Evolutionary conservation across 37 sponge, comb jelly and placozoan species (phyloP).

Genomic region (Amphimedon queenslandica): DNA sequence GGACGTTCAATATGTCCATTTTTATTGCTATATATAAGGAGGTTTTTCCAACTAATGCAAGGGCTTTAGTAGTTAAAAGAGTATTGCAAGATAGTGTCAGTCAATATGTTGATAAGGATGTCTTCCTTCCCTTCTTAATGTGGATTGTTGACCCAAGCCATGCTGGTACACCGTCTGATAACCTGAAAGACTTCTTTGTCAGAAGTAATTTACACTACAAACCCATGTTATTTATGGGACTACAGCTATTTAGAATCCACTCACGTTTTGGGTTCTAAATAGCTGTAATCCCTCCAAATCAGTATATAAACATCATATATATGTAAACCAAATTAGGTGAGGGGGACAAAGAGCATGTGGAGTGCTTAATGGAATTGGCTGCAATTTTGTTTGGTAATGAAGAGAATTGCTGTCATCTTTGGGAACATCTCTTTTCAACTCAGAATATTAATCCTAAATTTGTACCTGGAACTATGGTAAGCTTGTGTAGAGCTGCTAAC

Average conservation of each 20-base stretch:
- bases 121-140: neutral
- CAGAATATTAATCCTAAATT: neutral
- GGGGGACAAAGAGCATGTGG: no score
- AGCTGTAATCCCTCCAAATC: no score
- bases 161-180: no score
- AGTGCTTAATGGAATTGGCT: neutral
- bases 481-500: no score
- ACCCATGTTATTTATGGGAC: no score
- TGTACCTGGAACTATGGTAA: constrained; percentile 3
- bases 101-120: neutral
- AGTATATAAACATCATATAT: no score
- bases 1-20: neutral
- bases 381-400: neutral
- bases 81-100: neutral
- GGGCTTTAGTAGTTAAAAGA: neutral
- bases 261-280: no score
- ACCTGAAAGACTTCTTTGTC: no score
- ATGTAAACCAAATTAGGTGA: no score
- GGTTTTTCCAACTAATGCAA: neutral
- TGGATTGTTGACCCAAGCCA: neutral
- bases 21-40: neutral
- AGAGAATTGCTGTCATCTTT: neutral
- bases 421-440: neutral
- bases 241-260: no score
- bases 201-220: no score